Evolutionary conservation across 2,797 vertebrate species (phyloP), one percentile per base, ranked within the genome.

Genomic region (Sebastes paucispinis): DNA sequence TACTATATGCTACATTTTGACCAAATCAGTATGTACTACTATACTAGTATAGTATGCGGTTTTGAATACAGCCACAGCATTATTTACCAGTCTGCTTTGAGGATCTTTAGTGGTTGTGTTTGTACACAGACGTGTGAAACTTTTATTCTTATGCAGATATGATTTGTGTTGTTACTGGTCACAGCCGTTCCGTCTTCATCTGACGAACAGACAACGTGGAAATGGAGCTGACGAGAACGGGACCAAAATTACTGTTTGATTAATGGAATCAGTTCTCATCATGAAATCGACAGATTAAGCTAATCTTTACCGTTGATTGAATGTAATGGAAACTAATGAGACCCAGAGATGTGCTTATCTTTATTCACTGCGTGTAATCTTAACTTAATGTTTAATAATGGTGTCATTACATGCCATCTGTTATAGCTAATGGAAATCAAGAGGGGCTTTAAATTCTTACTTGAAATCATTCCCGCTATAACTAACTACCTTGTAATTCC

Each of bases 351-450:
- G 52, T 22, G 58, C 79, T 85, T 76, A 84, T 90, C 77, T 84
- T 75, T 70, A 80, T 83, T 91, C 79, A 68, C 71, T 59, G 57
- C 67, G 82, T 69, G 69, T 34, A 79, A 73, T 39, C 27, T 77
- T 32, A 64, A 81, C 34, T 73, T 81, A 86, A 88, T 88, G 64
- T 81, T 65, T 84, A 79, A 83, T 89, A 91, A 90, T 90, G 83
- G 83, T 66, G 31, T 89, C 85, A 88, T 88, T 83, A 81, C 64
- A 73, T 77, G 73, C 87, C 86, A 89, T 90, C 89, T 93, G 91
- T 83, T 88, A 82, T 34, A 83, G 59, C 65, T 81, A 79, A 81
- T 85, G 78, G 60, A 80, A 87, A 80, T 88, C 64, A 70, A 82
- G 57, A 71, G 52, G 39, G 70, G 70, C 83, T 79, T 76, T 29